Percentiles rank a stretch among this genome's conserved stretches.
Conservation (phyloP, 2,113 vertebrate species). For the Gasterosteus nipponicus region DNA sequence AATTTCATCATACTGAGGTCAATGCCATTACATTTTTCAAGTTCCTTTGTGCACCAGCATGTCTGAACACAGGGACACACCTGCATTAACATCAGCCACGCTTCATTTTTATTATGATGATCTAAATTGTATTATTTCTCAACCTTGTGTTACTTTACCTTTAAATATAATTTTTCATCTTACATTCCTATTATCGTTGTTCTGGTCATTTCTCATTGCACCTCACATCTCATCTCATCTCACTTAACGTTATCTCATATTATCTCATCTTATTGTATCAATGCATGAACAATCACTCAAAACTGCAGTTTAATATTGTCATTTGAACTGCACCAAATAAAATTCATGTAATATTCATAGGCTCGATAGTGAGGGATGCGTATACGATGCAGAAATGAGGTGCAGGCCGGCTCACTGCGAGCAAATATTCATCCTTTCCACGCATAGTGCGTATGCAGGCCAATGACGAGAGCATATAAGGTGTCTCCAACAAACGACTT, state of each 20-base stretch:
- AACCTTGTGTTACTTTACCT: not conserved
- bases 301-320: not conserved
- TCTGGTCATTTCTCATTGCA: not conserved
- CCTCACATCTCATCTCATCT: not conserved
- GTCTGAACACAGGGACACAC: not conserved
- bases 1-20: not conserved
- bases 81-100: not conserved
- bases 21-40: slow-evolving; percentile 15
- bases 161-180: not conserved
- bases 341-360: not conserved
- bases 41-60: not conserved
- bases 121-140: not conserved
- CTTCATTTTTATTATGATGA: not conserved
- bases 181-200: not conserved
- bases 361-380: not conserved
- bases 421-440: not conserved
- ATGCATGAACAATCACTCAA: not conserved
- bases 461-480: not conserved
- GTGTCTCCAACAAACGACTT: not conserved
- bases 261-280: not conserved
- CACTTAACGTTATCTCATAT: no score
- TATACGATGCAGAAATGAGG: not conserved
- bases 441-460: not conserved
- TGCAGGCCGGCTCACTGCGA: not conserved
- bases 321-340: not conserved